Evolutionary conservation across 2,888 invertebrate genomes (phyloP).

Genomic region (Scaptomyza reducta): DNA sequence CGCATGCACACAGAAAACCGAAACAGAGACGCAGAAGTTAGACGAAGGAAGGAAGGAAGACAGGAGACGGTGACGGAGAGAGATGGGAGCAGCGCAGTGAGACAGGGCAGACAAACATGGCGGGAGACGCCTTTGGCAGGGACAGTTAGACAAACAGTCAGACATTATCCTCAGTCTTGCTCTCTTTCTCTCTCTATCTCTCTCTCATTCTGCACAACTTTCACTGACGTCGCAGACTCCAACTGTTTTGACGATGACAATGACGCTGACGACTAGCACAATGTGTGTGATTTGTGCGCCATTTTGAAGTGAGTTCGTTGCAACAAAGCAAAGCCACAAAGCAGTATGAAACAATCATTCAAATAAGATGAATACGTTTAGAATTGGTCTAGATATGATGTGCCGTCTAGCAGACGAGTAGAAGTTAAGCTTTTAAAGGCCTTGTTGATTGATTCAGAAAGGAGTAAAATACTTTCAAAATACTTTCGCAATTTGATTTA

Average conservation of each 20-base stretch:
- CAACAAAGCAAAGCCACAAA: slow-evolving; percentile 2
- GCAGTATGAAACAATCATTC: slow-evolving; percentile 18
- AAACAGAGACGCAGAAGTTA: slow-evolving; percentile 20
- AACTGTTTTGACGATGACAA: slow-evolving; percentile 9
- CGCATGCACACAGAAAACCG: slow-evolving; percentile 63
- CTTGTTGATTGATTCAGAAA: not conserved
- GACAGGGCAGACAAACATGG: slow-evolving; percentile 50
- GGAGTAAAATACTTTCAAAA: not conserved
- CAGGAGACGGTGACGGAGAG: slow-evolving; percentile 2
- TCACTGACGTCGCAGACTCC: slow-evolving; percentile 55
- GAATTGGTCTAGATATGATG: slow-evolving; percentile 10
- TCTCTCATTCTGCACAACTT: slow-evolving; percentile 56
- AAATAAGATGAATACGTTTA: slow-evolving; percentile 16
- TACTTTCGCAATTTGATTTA: too few species aligned
- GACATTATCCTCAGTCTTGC: slow-evolving; percentile 69
- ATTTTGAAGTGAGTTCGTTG: slow-evolving; percentile 23
- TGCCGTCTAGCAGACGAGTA: not conserved
- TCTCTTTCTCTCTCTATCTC: slow-evolving; percentile 8
- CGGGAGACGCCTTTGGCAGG: slow-evolving; percentile 45
- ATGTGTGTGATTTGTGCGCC: slow-evolving; percentile 49
- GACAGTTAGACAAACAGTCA: slow-evolving; percentile 68
- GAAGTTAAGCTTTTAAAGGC: not conserved
- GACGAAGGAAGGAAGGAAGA: not conserved
- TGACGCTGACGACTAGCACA: slow-evolving; percentile 36
- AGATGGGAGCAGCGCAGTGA: not conserved